Conservation (phyloP, 2,113 vertebrate genomes). For the Aviceda subcristata region DNA sequence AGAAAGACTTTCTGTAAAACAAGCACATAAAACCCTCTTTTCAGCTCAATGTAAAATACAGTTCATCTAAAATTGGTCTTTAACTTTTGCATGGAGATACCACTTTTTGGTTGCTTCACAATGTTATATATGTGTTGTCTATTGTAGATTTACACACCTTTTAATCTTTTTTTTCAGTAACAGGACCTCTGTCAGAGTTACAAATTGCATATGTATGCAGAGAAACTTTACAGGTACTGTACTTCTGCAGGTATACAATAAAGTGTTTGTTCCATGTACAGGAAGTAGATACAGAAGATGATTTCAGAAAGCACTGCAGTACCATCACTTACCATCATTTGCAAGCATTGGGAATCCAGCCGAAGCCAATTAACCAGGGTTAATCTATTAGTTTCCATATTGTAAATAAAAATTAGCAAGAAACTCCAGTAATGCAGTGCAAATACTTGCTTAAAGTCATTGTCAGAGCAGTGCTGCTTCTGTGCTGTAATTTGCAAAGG, state of each 20-base stretch:
- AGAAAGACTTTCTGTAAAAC: constrained; percentile 10
- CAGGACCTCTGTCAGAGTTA: constrained; percentile 91
- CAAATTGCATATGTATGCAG: constrained; percentile 96
- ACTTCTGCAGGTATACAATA: background rate
- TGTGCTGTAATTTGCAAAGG: background rate
- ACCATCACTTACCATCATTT: accelerated
- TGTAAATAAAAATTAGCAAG: background rate
- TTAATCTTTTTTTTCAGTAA: constrained; percentile 78
- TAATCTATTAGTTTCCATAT: background rate
- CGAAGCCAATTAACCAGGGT: background rate
- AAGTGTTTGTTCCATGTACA: background rate
- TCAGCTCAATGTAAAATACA: background rate
- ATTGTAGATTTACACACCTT: background rate
- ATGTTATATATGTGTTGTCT: accelerated
- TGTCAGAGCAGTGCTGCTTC: background rate
- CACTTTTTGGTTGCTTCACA: background rate
- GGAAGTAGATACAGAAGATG: background rate
- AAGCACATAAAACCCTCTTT: background rate
- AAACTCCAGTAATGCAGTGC: background rate
- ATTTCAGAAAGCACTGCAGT: background rate
- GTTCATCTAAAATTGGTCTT: background rate
- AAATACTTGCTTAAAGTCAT: background rate
- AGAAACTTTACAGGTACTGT: constrained; percentile 92
- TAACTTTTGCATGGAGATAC: background rate
- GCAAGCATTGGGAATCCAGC: background rate